Percentiles rank a stretch among this genome's conserved stretches.
Evolutionary conservation across 92 coral and sea anemone species (phyloP).

Genomic region (Meandrina meandrites): DNA sequence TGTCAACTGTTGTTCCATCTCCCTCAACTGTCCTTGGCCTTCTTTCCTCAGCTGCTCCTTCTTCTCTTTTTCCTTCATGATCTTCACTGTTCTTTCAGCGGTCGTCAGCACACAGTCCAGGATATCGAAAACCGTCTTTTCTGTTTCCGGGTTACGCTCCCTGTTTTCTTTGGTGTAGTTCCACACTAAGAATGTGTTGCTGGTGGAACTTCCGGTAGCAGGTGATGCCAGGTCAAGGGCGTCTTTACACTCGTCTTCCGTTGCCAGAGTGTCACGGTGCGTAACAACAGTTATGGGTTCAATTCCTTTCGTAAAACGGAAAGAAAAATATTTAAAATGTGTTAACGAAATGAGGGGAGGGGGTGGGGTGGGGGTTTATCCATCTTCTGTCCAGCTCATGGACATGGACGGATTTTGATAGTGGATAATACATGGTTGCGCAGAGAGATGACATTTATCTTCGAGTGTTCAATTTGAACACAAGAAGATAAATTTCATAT

Average conservation of each 20-base stretch:
- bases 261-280: slow-evolving; percentile 14
- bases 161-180: slow-evolving; percentile 54
- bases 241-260: slow-evolving; percentile 2
- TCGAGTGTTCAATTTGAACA: too few species aligned
- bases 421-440: too few species aligned
- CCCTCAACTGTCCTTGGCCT: background rate
- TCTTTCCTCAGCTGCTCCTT: background rate
- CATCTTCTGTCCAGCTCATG: too few species aligned
- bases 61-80: background rate
- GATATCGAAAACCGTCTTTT: slow-evolving; percentile 60
- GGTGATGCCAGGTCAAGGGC: slow-evolving; percentile 2
- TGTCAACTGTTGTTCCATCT: background rate
- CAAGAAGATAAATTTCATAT: too few species aligned
- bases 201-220: slow-evolving; percentile 60
- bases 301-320: slow-evolving; percentile 32
- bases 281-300: slow-evolving; percentile 66
- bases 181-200: slow-evolving; percentile 61
- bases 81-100: slow-evolving; percentile 61
- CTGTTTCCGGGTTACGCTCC: slow-evolving; percentile 53
- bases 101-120: slow-evolving; percentile 55
- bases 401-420: too few species aligned
- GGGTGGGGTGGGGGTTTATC: too few species aligned
- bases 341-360: too few species aligned
- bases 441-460: too few species aligned
- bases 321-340: background rate